A percentile compares a stretch with the other conserved stretches of the same genome.
phyloP scores from a whole-genome alignment of 2,113 vertebrate genomes.

The Tringa solitaria region DNA sequence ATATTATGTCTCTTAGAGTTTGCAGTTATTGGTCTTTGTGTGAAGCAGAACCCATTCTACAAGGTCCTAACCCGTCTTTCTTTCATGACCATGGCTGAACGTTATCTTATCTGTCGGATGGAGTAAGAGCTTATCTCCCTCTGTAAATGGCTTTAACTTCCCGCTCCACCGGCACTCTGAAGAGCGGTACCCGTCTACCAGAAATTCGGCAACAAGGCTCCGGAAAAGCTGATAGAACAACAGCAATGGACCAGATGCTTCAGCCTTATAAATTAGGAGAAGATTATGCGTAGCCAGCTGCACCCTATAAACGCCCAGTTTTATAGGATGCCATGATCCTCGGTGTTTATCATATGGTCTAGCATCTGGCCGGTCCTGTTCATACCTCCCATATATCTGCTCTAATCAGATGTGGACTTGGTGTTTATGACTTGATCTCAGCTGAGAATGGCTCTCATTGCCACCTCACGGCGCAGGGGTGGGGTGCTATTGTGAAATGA shows the following conservation, averaged over 20 bases:
- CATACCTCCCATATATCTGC: conserved; percentile 62
- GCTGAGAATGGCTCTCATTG: conserved; percentile 8
- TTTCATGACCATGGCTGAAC: background rate
- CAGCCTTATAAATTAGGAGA: conserved; percentile 73
- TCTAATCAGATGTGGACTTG: conserved; percentile 48
- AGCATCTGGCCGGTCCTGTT: conserved; percentile 71
- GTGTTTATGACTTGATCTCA: conserved; percentile 22
- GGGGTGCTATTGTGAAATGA: background rate
- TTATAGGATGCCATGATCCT: conserved; percentile 67
- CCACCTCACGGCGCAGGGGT: background rate
- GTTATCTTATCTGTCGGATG: background rate
- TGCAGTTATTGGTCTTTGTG: background rate
- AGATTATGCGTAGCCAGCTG: conserved; percentile 79
- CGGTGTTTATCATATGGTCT: conserved; percentile 74
- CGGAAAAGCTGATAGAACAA: conserved; percentile 58
- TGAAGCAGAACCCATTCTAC: background rate
- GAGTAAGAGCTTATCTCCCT: background rate
- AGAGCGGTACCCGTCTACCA: background rate
- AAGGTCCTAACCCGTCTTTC: background rate
- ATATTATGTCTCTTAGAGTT: background rate
- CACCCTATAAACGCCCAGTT: conserved; percentile 65
- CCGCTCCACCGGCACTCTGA: background rate
- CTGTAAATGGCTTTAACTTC: background rate
- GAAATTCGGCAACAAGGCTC: conserved; percentile 30
- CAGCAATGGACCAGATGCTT: conserved; percentile 72